Conservation (phyloP, 2,113 vertebrate species). For the Haliaeetus leucogaster region DNA sequence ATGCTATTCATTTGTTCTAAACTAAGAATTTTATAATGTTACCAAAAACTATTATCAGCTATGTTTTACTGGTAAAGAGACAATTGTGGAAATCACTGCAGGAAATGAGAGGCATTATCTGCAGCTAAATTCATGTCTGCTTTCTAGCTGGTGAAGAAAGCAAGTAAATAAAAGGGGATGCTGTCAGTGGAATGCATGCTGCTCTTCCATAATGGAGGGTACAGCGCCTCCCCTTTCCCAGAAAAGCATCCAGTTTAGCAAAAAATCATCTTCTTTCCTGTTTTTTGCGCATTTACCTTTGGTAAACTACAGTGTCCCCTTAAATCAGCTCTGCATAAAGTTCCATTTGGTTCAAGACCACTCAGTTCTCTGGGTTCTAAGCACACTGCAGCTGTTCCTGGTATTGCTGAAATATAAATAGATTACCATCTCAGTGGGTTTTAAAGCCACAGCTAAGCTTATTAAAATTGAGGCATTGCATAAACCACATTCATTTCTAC, state of each 20-base stretch:
- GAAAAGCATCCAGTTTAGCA: not conserved
- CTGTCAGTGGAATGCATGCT: not conserved
- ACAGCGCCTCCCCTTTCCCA: not conserved
- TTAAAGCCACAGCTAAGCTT: not conserved
- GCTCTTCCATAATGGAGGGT: not conserved
- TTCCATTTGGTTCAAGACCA: not conserved
- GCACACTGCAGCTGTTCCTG: not conserved
- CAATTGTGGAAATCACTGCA: not conserved
- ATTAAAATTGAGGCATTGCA: constrained; percentile 1
- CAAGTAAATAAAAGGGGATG: not conserved
- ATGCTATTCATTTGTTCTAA: not conserved
- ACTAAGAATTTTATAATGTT: not conserved
- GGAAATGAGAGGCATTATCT: not conserved
- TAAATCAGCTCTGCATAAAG: not conserved
- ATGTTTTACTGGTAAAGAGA: not conserved
- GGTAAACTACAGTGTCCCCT: not conserved
- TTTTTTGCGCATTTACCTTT: not conserved
- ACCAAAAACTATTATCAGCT: not conserved
- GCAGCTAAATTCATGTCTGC: not conserved
- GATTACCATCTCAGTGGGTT: not conserved
- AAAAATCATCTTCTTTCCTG: not conserved
- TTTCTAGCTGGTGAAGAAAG: not conserved
- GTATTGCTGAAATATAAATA: constrained; percentile 6
- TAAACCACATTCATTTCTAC: not conserved
- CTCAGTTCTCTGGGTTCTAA: not conserved